Conservation (phyloP, 2,797 vertebrate species). For the Anguilla marmorata region DNA sequence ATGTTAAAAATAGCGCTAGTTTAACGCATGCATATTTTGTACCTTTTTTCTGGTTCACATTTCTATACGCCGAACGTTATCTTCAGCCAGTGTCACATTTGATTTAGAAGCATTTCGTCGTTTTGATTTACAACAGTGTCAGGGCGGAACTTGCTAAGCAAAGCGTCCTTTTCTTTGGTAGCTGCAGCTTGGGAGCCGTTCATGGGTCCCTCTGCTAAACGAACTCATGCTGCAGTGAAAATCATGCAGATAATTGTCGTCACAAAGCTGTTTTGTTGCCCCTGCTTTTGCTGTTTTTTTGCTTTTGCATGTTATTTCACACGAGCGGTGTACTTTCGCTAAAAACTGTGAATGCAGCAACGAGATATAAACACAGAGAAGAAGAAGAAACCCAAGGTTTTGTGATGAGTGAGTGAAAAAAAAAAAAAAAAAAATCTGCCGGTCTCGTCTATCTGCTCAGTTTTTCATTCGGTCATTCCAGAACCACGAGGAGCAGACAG, state of each 20-base stretch:
- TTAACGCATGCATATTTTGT: neutral
- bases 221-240: conserved; percentile 19
- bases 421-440: neutral
- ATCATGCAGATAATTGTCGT: conserved; percentile 3
- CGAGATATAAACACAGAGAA: neutral
- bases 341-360: neutral
- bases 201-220: conserved; percentile 10
- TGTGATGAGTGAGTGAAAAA: neutral
- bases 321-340: neutral
- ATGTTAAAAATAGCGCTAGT: neutral
- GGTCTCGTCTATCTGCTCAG: conserved; percentile 6
- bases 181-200: neutral
- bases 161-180: neutral
- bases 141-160: neutral
- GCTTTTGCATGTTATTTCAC: neutral
- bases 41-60: neutral
- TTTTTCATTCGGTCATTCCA: conserved; percentile 25
- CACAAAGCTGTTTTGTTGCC: neutral
- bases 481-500: conserved; percentile 25
- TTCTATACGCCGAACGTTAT: neutral
- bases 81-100: neutral
- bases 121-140: conserved; percentile 9
- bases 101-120: neutral
- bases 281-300: neutral
- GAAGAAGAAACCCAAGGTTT: neutral